A percentile compares a stretch with the other conserved stretches of the same genome.
Conservation (phyloP, 2,113 vertebrate species). For the Eptesicus fuscus region DNA sequence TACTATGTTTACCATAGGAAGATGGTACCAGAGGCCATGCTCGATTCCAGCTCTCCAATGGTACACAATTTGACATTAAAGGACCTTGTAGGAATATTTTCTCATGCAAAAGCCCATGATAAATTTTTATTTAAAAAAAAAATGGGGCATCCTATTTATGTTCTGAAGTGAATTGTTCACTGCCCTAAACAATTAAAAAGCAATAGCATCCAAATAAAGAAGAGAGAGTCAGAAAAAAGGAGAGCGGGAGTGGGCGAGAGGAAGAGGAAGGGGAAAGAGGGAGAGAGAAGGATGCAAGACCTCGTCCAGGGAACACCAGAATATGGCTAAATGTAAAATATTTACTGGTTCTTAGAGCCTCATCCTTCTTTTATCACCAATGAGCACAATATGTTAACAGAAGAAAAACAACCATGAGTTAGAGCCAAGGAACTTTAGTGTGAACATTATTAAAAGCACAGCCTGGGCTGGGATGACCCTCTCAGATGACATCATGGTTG, state of each 20-base stretch:
- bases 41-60: neutral
- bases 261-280: neutral
- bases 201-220: neutral
- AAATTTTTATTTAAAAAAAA: neutral
- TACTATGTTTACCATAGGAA: neutral
- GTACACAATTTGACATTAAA: neutral
- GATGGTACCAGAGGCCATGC: neutral
- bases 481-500: conserved; percentile 18
- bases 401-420: neutral
- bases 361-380: neutral
- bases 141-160: neutral
- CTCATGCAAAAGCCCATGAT: neutral
- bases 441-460: conserved; percentile 23
- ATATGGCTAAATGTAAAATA: neutral
- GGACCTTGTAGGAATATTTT: neutral
- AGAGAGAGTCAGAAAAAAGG: neutral
- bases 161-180: neutral
- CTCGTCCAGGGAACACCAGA: neutral
- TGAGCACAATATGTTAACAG: neutral
- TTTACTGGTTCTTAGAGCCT: neutral
- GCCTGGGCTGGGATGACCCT: neutral
- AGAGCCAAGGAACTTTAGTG: neutral
- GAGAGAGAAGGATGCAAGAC: neutral
- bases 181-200: neutral
- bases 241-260: too few species aligned